phyloP scores from a whole-genome alignment of 37 sponge, comb jelly and placozoan genomes.

The Aplysina aerophoba region DNA sequence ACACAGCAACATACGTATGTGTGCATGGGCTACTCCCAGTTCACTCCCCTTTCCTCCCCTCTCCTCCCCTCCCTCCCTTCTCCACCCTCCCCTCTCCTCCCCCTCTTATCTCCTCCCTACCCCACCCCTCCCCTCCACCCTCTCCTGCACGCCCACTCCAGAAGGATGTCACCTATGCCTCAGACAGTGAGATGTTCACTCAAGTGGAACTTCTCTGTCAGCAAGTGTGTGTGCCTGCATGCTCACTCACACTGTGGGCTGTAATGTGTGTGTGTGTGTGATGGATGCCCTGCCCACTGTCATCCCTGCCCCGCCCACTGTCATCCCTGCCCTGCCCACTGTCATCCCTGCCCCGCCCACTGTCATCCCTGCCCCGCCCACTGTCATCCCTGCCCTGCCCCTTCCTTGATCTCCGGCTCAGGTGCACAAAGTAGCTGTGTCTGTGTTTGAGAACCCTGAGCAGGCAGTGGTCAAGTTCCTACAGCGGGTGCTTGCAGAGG shows the following conservation, averaged over 20 bases:
- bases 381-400: not conserved
- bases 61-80: no score
- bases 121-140: no score
- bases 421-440: conserved; percentile 64
- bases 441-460: conserved; percentile 80
- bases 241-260: no score
- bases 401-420: conserved; percentile 9
- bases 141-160: not conserved
- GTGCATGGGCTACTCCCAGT: not conserved
- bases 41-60: not conserved
- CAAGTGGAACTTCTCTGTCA: conserved; percentile 21
- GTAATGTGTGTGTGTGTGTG: no score
- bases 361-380: not conserved
- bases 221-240: not conserved
- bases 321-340: not conserved
- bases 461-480: conserved; percentile 65
- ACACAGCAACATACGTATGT: no score
- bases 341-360: not conserved
- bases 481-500: conserved; percentile 56
- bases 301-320: not conserved
- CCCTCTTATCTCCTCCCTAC: no score
- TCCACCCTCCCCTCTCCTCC: no score
- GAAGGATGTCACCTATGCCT: not conserved
- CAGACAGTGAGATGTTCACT: conserved; percentile 23
- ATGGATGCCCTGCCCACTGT: no score